Conservation (phyloP, 2,888 invertebrate genomes). For the Disparrhopalites patrizii region DNA sequence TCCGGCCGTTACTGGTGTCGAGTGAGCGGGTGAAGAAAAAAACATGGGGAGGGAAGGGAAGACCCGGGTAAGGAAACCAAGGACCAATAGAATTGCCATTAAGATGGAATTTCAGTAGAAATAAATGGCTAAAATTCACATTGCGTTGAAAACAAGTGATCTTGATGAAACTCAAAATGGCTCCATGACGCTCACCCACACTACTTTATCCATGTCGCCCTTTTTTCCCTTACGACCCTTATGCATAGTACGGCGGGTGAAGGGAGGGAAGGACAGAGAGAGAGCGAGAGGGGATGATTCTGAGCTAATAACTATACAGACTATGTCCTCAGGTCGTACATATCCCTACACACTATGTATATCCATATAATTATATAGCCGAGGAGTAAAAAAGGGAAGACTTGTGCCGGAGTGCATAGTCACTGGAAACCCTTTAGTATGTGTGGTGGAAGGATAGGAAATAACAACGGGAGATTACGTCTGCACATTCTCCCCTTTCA, state of each 20-base stretch:
- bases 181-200: constrained; percentile 33
- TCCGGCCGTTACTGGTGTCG: not conserved
- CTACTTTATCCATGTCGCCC: constrained; percentile 12
- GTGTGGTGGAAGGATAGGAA: no score
- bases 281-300: no score
- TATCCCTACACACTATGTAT: not conserved
- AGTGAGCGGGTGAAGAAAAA: not conserved
- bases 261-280: no score
- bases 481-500: not conserved
- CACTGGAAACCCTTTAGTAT: no score
- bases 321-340: not conserved
- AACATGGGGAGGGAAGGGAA: not conserved
- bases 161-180: constrained; percentile 34
- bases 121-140: constrained; percentile 33
- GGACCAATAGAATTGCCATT: constrained; percentile 32
- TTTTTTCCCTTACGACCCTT: constrained; percentile 7
- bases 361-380: not conserved
- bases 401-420: no score
- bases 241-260: no score
- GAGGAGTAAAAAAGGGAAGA: no score
- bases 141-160: constrained; percentile 27
- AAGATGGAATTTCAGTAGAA: constrained; percentile 33
- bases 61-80: constrained; percentile 26
- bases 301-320: not conserved
- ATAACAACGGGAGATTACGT: no score